Evolutionary conservation across 1,140 invertebrate species (phyloP), one percentile per base, ranked within the genome.

Genomic region (Oryctes rhinoceros): DNA sequence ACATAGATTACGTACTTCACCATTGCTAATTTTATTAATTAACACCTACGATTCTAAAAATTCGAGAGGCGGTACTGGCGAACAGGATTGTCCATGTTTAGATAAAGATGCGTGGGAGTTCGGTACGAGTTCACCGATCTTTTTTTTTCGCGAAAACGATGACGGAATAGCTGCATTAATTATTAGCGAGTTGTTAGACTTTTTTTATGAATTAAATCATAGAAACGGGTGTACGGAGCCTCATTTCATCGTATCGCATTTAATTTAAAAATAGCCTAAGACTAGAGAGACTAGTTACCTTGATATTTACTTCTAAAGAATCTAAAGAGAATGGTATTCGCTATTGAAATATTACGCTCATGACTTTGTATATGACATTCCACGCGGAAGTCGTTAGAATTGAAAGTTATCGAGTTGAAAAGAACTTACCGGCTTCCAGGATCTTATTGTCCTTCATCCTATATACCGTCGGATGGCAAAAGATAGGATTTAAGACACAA

Each of bases 391-490:
- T 59, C 18, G 13, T 11, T 13, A 53, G 15, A 18, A 18, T n/a
- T 59, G 18, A 53, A 7, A n/a, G 6, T 59, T 59, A 59, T 18
- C 24, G 2, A 30, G 24, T 30, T 30, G 0, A 15, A 18, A 59
- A 6, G 7, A 39, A 81, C 80, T 78, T 80, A 86, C 85, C 85
- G 80, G 84, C 83, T 81, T 86, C 85, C n/a, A 85, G 75, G 30
- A 83, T 76, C 78, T 81, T 82, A 48, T 85, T 84, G 48, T 85
- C 82, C 49, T 86, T 86, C 78, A 81, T 82, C 79, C 85, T 85
- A 59, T 86, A 86, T 77, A 85, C 82, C 1, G 84, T 86, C 3
- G 84, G 85, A 24, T 79, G 78, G 10, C 62, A 37, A 30, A 15
- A 48, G 24, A n/a, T 24, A 5, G 39, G 3, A 18, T 2, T 18